phyloP scores from a whole-genome alignment of 2,888 invertebrate species.

The Lycia hirtaria region DNA sequence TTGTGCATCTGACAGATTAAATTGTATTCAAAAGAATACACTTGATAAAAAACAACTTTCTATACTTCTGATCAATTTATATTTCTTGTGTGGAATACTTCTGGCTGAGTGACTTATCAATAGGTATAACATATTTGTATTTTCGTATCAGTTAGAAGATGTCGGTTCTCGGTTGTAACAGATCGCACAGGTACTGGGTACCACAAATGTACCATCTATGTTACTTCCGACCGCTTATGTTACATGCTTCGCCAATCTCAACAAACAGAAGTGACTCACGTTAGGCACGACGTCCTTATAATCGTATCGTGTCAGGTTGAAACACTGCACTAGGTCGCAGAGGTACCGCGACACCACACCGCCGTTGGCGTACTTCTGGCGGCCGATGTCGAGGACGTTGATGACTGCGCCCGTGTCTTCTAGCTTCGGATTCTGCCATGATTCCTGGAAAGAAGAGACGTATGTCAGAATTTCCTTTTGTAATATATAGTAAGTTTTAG shows the following conservation, averaged over 20 bases:
- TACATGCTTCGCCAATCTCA: background rate
- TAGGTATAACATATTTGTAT: too few relatives aligned
- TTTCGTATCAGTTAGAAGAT: too few relatives aligned
- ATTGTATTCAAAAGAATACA: too few relatives aligned
- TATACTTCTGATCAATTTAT: too few relatives aligned
- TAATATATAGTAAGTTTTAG: background rate
- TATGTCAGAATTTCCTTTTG: background rate
- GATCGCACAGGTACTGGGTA: too few relatives aligned
- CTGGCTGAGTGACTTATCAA: too few relatives aligned
- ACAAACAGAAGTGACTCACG: slow-evolving; percentile 53
- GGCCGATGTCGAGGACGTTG: slow-evolving; percentile 86
- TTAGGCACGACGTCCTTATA: slow-evolving; percentile 88
- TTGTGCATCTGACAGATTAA: background rate
- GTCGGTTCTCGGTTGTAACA: too few relatives aligned
- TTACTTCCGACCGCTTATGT: background rate
- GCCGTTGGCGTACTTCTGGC: slow-evolving; percentile 81
- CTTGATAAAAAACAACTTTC: too few relatives aligned
- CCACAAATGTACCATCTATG: too few relatives aligned
- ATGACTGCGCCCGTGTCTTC: slow-evolving; percentile 86
- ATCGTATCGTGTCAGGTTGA: slow-evolving; percentile 87
- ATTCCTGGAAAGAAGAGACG: slow-evolving; percentile 75
- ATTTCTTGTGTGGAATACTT: too few relatives aligned
- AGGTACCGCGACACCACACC: slow-evolving; percentile 86
- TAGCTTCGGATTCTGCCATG: slow-evolving; percentile 84
- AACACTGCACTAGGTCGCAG: slow-evolving; percentile 88